Evolutionary conservation across 2,113 vertebrate species (phyloP).

Genomic region (Aplodontia rufa): DNA sequence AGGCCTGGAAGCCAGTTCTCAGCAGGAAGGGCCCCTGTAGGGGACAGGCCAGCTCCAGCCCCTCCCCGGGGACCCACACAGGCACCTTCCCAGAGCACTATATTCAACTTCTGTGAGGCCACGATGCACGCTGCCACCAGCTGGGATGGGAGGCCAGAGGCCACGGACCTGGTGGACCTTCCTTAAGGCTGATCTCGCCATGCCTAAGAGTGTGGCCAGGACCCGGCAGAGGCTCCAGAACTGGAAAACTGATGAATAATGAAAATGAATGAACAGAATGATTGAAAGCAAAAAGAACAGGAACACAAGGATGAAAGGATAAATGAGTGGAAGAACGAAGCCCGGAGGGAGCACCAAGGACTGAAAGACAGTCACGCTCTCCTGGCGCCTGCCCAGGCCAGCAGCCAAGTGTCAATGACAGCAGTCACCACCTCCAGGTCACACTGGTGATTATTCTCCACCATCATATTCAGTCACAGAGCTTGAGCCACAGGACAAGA

Average conservation of each 20-base stretch:
- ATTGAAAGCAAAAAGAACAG: neutral
- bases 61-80: neutral
- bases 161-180: neutral
- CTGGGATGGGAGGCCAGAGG: too few relatives aligned
- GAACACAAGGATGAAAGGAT: rapidly evolving
- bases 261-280: neutral
- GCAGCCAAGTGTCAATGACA: neutral
- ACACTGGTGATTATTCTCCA: rapidly evolving
- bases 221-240: neutral
- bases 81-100: neutral
- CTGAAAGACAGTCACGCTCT: rapidly evolving
- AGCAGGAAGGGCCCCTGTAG: neutral
- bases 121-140: rapidly evolving
- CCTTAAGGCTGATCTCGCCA: neutral
- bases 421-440: rapidly evolving
- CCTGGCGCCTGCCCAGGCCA: rapidly evolving
- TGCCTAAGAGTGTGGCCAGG: neutral
- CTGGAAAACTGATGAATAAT: neutral
- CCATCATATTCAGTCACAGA: neutral
- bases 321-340: neutral
- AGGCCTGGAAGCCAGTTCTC: neutral
- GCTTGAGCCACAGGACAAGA: neutral
- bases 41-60: neutral
- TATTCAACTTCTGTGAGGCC: neutral
- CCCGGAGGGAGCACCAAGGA: rapidly evolving